Percentiles rank a stretch among this genome's conserved stretches.
Conservation (phyloP, 30 jellyfish, hydroid and myxozoan species). For the Catostylus mosaicus region DNA sequence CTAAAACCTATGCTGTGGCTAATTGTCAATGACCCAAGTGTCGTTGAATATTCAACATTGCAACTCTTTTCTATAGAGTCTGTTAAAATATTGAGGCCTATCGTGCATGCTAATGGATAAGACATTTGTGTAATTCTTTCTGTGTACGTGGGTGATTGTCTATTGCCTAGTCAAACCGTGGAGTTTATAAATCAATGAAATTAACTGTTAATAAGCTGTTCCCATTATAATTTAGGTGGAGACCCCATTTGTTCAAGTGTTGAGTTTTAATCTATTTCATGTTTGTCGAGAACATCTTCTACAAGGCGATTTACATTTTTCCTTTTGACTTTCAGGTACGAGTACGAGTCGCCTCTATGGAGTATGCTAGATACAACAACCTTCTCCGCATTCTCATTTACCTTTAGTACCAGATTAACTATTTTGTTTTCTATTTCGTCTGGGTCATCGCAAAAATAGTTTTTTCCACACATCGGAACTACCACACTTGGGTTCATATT, state of each 20-base stretch:
- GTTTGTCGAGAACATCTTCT: too few species aligned
- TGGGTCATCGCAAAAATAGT: constrained; percentile 27
- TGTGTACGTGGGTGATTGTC: too few species aligned
- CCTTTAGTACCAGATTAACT: constrained; percentile 3
- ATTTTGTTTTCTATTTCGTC: constrained; percentile 29
- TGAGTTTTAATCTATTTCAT: too few species aligned
- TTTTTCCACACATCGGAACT: constrained; percentile 8
- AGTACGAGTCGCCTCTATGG: constrained; percentile 19
- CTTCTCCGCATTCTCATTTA: constrained; percentile 1
- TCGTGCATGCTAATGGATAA: too few species aligned
- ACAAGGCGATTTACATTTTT: constrained; percentile 1
- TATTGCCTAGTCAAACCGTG: constrained; percentile 12
- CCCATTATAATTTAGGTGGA: not conserved
- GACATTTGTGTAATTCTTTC: too few species aligned
- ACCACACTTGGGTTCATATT: constrained; percentile 20
- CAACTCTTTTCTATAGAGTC: constrained; percentile 15
- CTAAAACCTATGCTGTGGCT: constrained; percentile 20
- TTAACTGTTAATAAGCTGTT: not conserved
- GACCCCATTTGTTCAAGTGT: constrained; percentile 29
- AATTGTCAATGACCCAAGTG: constrained; percentile 10
- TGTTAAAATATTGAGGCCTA: constrained; percentile 19
- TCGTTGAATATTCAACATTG: constrained; percentile 3
- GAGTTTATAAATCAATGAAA: not conserved
- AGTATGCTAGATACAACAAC: constrained; percentile 28
- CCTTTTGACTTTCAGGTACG: not conserved